Percentiles rank a stretch among this genome's conserved stretches.
Evolutionary conservation across 2,888 invertebrate species (phyloP).

Genomic region (Epistrophe eligans): DNA sequence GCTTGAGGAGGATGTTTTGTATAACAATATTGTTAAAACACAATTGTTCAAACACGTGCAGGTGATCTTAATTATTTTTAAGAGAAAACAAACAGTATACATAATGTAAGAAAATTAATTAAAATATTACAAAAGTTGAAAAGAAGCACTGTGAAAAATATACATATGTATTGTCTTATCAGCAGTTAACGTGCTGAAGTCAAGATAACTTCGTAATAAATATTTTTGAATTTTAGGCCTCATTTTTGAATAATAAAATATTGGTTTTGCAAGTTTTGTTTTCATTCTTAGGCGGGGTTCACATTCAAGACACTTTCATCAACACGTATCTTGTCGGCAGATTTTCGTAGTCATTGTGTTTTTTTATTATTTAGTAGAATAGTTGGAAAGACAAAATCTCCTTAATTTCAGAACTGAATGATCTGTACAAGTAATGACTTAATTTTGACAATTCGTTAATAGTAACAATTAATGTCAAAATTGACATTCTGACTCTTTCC

Average conservation of each 20-base stretch:
- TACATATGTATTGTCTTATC: conserved; percentile 21
- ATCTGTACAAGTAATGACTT: too few relatives aligned
- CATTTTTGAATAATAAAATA: background rate
- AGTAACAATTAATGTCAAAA: too few relatives aligned
- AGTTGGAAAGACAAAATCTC: too few relatives aligned
- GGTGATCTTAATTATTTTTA: conserved; percentile 43
- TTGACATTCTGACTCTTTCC: too few relatives aligned
- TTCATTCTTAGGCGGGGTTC: background rate
- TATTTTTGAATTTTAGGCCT: background rate
- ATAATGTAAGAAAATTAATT: conserved; percentile 17
- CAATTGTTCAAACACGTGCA: conserved; percentile 58
- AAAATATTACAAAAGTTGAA: conserved; percentile 21
- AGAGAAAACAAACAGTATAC: conserved; percentile 4
- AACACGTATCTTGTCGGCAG: too few relatives aligned
- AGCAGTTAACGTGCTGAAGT: conserved; percentile 16
- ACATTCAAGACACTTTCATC: too few relatives aligned
- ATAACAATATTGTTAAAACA: conserved; percentile 52
- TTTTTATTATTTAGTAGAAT: too few relatives aligned
- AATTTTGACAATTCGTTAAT: too few relatives aligned
- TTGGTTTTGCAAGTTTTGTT: background rate
- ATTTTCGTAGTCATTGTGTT: too few relatives aligned
- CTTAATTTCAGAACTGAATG: too few relatives aligned
- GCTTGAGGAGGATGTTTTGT: conserved; percentile 3
- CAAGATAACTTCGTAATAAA: background rate
- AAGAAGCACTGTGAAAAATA: background rate